Base-by-base conservation (phyloP, 2,888 invertebrate species). In the Hermodice carunculata region DNA sequence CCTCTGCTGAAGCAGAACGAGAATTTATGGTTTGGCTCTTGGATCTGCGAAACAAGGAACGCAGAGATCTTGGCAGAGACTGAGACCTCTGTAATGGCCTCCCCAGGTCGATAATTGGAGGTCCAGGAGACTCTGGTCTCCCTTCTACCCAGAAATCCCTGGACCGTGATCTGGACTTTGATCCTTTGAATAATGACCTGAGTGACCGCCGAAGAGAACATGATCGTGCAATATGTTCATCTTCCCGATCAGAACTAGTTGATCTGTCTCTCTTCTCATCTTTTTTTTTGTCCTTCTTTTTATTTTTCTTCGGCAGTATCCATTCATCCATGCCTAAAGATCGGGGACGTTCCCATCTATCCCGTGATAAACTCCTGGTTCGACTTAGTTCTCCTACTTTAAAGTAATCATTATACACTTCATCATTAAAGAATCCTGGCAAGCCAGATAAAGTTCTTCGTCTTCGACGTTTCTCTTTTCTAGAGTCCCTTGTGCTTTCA, bases 391-490 rank as follows among this genome's bases (percentile, higher is more conserved):
- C 40, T 46, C 51, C 40, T 14, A 60, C 51, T 26, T 60, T 57
- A 31, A 28, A 60, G 22, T 29, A 24, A 14, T 34, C 56, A 14
- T 26, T 65, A 34, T 22, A 46, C 8, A 67, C 32, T 48, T 67
- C 64, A 4, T 43, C 54, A 19, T 51, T 46, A 5, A 64, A 57
- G 11, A 48, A 29, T 2, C 67, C 67, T 8, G 81, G 77, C 2
- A 81, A 75, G 11, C 83, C 82, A 14, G 80, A 78, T 14, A 83
- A 73, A 19, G 81, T 81, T 49, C 77, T 56, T 14, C 81, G 53
- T 26, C 80, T 63, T 51, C 69, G 74, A 65, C 75, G 77, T 61
- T 73, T 75, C 54, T 69, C 69, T 6, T 72, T 70, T 32, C 66
- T 69, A 42, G 68, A 67, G 26, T 48, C 32, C n/a, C n/a, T 26